These are phyloP conservation scores for Thunnus albacares DNA, from an alignment of 2,797 vertebrate species.

Conservation along the genomic window DNA sequence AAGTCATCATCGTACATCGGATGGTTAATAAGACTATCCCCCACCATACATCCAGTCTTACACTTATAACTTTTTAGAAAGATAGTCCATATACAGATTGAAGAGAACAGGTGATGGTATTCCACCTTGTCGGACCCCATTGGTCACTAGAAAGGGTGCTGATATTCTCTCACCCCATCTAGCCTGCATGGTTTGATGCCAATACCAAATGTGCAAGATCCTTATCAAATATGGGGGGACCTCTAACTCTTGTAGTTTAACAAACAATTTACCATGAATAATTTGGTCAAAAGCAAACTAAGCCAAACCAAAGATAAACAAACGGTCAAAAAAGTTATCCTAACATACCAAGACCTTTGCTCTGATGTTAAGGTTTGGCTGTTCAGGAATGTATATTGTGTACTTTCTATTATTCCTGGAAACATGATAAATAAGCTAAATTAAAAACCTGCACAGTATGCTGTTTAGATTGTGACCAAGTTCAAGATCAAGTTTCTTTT, in stretches of 20 bases:
- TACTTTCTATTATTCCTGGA: background rate
- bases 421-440: background rate
- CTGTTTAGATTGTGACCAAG: background rate
- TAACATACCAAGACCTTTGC: slow-evolving; percentile 1
- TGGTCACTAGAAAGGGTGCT: background rate
- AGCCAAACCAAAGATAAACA: background rate
- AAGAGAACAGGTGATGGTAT: background rate
- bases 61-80: too few relatives aligned
- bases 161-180: background rate
- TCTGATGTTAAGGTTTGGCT: background rate
- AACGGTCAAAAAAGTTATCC: slow-evolving; percentile 5
- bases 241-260: too few relatives aligned
- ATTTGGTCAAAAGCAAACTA: too few relatives aligned
- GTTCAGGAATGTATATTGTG: background rate
- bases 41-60: too few relatives aligned
- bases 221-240: too few relatives aligned
- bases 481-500: too few relatives aligned
- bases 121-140: background rate
- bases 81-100: too few relatives aligned
- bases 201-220: background rate
- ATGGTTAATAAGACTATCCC: too few relatives aligned
- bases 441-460: background rate
- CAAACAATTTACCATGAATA: too few relatives aligned
- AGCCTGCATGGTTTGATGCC: background rate
- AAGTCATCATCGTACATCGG: too few relatives aligned